A percentile compares a stretch with the other conserved stretches of the same genome.
Evolutionary conservation across 2,888 invertebrate species (phyloP).

Genomic region (Orthonychiurus folsomi): DNA sequence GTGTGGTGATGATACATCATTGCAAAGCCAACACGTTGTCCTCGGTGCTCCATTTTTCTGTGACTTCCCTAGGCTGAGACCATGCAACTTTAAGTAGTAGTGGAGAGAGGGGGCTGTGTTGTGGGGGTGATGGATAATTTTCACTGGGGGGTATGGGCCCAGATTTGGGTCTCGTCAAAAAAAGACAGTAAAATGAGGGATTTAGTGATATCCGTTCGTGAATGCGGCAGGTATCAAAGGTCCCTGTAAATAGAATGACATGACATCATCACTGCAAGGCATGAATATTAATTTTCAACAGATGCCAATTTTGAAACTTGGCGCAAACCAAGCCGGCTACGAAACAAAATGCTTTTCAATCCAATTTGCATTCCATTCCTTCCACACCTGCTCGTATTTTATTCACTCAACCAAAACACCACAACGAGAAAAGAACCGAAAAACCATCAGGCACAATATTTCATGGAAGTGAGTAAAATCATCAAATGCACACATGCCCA

Average conservation of each 20-base stretch:
- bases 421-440: too few species aligned
- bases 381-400: slow-evolving; percentile 1
- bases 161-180: slow-evolving; percentile 2
- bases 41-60: slow-evolving; percentile 2
- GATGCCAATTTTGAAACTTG: neutral
- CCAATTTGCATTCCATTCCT: neutral
- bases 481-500: too few species aligned
- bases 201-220: slow-evolving; percentile 66
- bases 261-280: neutral
- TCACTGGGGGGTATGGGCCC: too few species aligned
- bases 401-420: too few species aligned
- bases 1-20: slow-evolving; percentile 5
- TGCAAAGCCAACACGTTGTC: neutral
- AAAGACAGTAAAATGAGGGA: neutral
- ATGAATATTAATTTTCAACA: neutral
- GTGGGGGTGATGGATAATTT: too few species aligned
- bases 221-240: slow-evolving; percentile 96
- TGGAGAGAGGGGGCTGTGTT: too few species aligned
- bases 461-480: too few species aligned
- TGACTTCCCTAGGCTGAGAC: too few species aligned
- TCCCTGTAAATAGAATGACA: slow-evolving; percentile 59
- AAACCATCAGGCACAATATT: too few species aligned
- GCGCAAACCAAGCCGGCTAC: neutral
- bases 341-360: too few species aligned
- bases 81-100: too few species aligned